These are phyloP conservation scores for Catotricha subobsoleta DNA, from an alignment of 2,888 invertebrate species.

Conservation along the genomic window DNA sequence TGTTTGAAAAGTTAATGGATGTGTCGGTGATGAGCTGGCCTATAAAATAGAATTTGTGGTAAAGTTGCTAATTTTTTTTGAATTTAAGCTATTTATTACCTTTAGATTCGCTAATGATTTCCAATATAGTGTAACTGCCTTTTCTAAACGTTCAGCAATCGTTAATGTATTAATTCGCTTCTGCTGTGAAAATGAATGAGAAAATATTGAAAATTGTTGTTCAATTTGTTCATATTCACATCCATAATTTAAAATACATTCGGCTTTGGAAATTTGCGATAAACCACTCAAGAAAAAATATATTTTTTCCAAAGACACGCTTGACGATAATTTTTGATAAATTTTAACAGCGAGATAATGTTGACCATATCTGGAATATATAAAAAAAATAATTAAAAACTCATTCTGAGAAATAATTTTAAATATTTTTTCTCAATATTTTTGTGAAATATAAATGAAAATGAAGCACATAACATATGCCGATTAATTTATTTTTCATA, in stretches of 20 bases:
- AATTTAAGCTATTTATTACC: conserved; percentile 6
- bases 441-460: no score
- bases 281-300: conserved; percentile 77
- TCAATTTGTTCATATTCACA: conserved; percentile 31
- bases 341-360: conserved; percentile 50
- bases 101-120: conserved; percentile 39
- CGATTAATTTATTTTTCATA: no score
- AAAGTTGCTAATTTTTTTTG: no score
- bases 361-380: conserved; percentile 56
- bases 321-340: conserved; percentile 41
- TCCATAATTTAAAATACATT: conserved; percentile 40
- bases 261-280: conserved; percentile 56
- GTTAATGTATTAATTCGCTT: conserved; percentile 19
- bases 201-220: conserved; percentile 20
- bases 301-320: conserved; percentile 69
- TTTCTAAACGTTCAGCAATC: conserved; percentile 31
- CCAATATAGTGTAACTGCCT: conserved; percentile 42
- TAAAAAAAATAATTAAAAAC: conserved; percentile 3
- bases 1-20: conserved; percentile 42
- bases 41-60: conserved; percentile 11
- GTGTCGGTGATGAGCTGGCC: conserved; percentile 31
- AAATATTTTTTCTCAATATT: no score
- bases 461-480: no score
- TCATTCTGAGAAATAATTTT: neutral
- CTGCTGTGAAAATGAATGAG: conserved; percentile 14